These are phyloP conservation scores for Drosophila ironensis DNA, from an alignment of 1,140 invertebrate species.

Conservation along the genomic window DNA sequence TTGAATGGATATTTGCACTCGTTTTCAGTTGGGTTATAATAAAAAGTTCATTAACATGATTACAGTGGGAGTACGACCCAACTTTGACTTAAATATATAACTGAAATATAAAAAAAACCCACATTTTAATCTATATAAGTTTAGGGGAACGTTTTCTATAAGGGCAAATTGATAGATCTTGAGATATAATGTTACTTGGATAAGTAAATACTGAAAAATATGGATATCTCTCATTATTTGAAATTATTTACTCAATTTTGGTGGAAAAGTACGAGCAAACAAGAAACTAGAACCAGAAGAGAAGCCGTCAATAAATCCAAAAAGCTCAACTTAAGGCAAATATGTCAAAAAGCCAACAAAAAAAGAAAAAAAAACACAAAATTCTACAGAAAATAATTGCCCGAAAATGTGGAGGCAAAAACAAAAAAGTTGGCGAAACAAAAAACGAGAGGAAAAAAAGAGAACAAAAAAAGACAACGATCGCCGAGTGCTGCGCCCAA, in stretches of 20 bases:
- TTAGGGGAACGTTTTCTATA: too few relatives aligned
- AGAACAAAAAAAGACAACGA: not conserved
- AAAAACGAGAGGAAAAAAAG: conserved; percentile 5
- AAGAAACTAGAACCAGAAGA: conserved; percentile 35
- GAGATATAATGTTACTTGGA: too few relatives aligned
- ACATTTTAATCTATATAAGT: too few relatives aligned
- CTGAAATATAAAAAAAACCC: too few relatives aligned
- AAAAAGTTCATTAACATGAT: too few relatives aligned
- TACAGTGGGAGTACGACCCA: too few relatives aligned
- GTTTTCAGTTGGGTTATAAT: too few relatives aligned
- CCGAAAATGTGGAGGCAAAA: conserved; percentile 40
- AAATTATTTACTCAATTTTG: conserved; percentile 22
- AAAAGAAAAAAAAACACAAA: conserved; percentile 32
- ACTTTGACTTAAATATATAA: too few relatives aligned
- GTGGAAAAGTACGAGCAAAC: conserved; percentile 38
- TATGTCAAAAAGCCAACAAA: conserved; percentile 38
- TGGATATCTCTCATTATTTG: too few relatives aligned
- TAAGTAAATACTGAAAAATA: too few relatives aligned
- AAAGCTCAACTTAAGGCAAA: conserved; percentile 34
- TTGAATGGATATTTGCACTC: too few relatives aligned
- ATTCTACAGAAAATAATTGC: conserved; percentile 51
- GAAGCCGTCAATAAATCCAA: conserved; percentile 16
- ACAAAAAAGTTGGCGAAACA: conserved; percentile 12
- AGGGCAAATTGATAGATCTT: too few relatives aligned
- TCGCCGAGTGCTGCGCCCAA: conserved; percentile 38